These are phyloP conservation scores for Nomada ruficornis DNA, from an alignment of 2,888 invertebrate species.

Conservation along the genomic window DNA sequence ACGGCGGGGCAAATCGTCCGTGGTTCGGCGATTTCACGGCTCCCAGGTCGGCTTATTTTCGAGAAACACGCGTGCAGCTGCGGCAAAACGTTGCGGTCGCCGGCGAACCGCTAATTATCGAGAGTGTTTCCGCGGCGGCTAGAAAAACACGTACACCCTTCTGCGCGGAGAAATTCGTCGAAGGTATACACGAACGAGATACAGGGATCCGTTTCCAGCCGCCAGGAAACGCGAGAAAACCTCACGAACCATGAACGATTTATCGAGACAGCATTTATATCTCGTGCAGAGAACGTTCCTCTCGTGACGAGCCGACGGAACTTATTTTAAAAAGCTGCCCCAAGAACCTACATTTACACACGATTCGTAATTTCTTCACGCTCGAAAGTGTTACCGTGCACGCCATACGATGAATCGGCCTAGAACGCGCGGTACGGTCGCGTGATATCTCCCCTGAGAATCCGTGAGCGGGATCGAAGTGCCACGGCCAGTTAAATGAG, in stretches of 20 bases:
- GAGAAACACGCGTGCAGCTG: slow-evolving; percentile 8
- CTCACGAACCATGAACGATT: slow-evolving; percentile 8
- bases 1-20: not conserved
- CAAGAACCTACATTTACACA: slow-evolving; percentile 14
- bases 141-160: slow-evolving; percentile 4
- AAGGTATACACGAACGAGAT: not conserved
- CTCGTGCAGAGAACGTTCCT: not conserved
- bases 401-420: slow-evolving; percentile 9
- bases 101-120: slow-evolving; percentile 18
- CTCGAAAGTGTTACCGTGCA: slow-evolving; percentile 18
- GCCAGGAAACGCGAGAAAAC: not conserved
- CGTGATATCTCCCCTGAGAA: slow-evolving; percentile 50
- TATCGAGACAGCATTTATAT: not conserved
- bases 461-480: slow-evolving; percentile 24
- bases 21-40: not conserved
- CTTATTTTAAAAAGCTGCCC: slow-evolving; percentile 4
- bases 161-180: not conserved
- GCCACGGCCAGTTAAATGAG: slow-evolving; percentile 47
- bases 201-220: not conserved
- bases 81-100: not conserved
- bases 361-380: slow-evolving; percentile 13
- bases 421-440: slow-evolving; percentile 25
- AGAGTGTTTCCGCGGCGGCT: slow-evolving; percentile 4
- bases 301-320: slow-evolving; percentile 6
- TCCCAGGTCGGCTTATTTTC: not conserved